Conservation (phyloP, 2,888 invertebrate genomes). For the Cenopis cana region DNA sequence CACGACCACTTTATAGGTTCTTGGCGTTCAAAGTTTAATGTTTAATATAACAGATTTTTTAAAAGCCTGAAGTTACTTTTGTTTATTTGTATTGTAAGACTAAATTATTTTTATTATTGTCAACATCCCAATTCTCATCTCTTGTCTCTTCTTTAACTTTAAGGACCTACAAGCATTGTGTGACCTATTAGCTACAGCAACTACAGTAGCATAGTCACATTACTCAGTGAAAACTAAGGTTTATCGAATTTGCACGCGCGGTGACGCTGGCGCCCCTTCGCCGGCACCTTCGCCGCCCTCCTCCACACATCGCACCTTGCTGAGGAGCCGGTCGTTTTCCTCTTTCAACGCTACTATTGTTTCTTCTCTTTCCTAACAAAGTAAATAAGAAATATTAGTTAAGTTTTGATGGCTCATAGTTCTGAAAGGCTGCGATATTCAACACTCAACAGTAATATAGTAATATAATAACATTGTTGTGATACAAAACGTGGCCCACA, state of each 20-base stretch:
- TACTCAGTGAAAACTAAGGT: neutral
- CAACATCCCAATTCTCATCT: too few relatives aligned
- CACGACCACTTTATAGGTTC: too few relatives aligned
- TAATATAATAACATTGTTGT: too few relatives aligned
- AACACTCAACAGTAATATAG: too few relatives aligned
- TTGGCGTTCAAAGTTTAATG: too few relatives aligned
- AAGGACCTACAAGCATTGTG: too few relatives aligned
- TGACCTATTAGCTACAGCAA: neutral
- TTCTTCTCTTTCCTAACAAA: constrained; percentile 77
- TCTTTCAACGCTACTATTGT: constrained; percentile 78
- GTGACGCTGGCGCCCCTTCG: neutral
- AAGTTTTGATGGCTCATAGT: neutral
- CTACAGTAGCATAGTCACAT: neutral
- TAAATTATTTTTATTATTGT: too few relatives aligned
- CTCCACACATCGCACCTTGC: constrained; percentile 69
- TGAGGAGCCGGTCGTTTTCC: constrained; percentile 75
- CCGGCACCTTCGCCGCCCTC: constrained; percentile 45
- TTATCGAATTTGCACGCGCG: neutral
- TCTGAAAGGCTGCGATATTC: too few relatives aligned
- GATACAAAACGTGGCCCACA: neutral
- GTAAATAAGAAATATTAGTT: neutral
- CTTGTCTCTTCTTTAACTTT: too few relatives aligned
- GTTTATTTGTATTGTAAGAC: too few relatives aligned
- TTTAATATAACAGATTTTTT: too few relatives aligned
- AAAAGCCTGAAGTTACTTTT: too few relatives aligned